Evolutionary conservation across 2,888 invertebrate genomes (phyloP).

Genomic region (Timandra comae): DNA sequence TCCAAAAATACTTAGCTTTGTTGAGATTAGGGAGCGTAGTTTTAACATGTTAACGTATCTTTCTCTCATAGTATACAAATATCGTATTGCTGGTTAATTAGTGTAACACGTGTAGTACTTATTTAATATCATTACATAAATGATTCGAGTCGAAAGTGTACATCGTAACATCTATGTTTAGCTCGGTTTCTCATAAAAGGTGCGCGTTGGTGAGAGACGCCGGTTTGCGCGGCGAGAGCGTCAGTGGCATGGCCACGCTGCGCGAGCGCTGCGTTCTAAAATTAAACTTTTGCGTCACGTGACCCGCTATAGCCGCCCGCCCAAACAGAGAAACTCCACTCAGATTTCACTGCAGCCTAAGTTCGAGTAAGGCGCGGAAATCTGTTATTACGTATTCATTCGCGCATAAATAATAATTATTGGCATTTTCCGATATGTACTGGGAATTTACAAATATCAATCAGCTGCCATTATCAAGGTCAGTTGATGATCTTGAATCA

Average conservation of each 20-base stretch:
- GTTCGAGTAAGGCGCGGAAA: slow-evolving; percentile 36
- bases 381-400: slow-evolving; percentile 16
- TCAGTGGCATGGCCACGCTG: slow-evolving; percentile 50
- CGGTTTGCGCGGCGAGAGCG: slow-evolving; percentile 33
- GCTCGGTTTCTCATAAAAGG: slow-evolving; percentile 69
- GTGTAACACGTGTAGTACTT: slow-evolving; percentile 4
- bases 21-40: no score
- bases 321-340: slow-evolving; percentile 75
- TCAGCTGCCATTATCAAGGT: slow-evolving; percentile 59
- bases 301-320: slow-evolving; percentile 65
- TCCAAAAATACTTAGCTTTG: no score
- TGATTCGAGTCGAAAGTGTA: slow-evolving; percentile 31
- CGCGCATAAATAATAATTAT: slow-evolving; percentile 4
- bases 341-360: slow-evolving; percentile 62
- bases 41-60: no score
- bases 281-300: slow-evolving; percentile 65
- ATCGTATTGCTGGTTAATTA: no score
- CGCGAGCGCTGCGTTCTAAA: slow-evolving; percentile 68
- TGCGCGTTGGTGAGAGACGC: slow-evolving; percentile 57
- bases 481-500: slow-evolving; percentile 39
- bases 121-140: slow-evolving; percentile 28
- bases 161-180: slow-evolving; percentile 61
- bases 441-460: slow-evolving; percentile 26
- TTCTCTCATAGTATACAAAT: no score
- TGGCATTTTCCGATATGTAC: background rate